Evolutionary conservation across 2,113 vertebrate species (phyloP).

Genomic region (Raja brachyura): DNA sequence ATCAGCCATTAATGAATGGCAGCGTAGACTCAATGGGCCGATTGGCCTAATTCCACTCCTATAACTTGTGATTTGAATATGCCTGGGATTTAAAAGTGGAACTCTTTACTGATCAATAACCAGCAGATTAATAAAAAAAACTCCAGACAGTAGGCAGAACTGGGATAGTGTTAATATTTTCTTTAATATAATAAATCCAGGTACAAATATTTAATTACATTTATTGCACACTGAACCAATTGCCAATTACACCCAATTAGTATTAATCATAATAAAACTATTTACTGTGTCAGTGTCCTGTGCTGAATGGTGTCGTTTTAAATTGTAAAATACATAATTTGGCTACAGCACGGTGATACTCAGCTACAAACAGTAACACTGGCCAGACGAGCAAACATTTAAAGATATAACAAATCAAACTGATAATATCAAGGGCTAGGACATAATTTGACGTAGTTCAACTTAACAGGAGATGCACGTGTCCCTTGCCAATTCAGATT

Average conservation of each 20-base stretch:
- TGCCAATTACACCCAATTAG: background rate
- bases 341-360: background rate
- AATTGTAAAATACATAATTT: no score
- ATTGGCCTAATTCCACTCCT: no score
- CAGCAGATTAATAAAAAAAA: background rate
- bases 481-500: background rate
- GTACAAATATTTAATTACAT: background rate
- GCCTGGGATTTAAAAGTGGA: no score
- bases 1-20: no score
- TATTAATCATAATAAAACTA: background rate
- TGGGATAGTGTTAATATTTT: background rate
- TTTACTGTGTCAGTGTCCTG: background rate
- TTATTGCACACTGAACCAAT: constrained; percentile 1
- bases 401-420: background rate
- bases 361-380: background rate
- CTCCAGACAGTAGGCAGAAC: background rate
- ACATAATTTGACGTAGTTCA: background rate
- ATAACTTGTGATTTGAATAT: no score
- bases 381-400: background rate
- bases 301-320: no score
- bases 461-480: background rate
- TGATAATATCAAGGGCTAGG: background rate
- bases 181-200: background rate
- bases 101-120: no score
- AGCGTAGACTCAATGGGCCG: no score